Conservation (phyloP, 1,140 invertebrate species). For the Drosophila setifemur region DNA sequence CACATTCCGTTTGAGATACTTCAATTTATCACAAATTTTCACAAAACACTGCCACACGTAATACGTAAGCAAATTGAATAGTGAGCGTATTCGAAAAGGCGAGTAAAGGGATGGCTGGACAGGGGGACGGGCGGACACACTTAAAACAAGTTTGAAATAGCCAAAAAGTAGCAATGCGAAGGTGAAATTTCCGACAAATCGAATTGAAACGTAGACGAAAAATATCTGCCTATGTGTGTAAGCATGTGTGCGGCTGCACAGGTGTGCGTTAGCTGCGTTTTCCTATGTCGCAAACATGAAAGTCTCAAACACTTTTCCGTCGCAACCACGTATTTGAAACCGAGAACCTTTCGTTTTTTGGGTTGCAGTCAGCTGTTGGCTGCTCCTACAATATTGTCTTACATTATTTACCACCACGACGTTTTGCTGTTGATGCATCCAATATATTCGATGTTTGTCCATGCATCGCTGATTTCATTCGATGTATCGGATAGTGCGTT, state of each 20-base stretch:
- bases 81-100: conserved; percentile 66
- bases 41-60: conserved; percentile 56
- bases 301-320: conserved; percentile 8
- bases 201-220: conserved; percentile 79
- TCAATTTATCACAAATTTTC: conserved; percentile 63
- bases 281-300: neutral
- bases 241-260: conserved; percentile 8
- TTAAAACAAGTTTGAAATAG: conserved; percentile 78
- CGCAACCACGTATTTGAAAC: neutral
- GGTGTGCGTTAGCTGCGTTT: conserved; percentile 49
- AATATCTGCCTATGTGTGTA: conserved; percentile 64
- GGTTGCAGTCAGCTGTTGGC: neutral
- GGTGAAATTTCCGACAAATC: conserved; percentile 78
- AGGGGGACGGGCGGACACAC: conserved; percentile 42
- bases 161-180: conserved; percentile 77
- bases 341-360: neutral
- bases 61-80: conserved; percentile 77
- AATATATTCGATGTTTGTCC: too few relatives aligned
- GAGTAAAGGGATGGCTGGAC: neutral
- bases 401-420: neutral
- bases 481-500: too few relatives aligned
- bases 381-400: neutral
- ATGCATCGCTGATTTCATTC: too few relatives aligned
- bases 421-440: too few relatives aligned
- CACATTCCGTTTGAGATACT: conserved; percentile 52